Evolutionary conservation across 2,113 vertebrate genomes (phyloP).

Genomic region (Embiotoca jacksoni): DNA sequence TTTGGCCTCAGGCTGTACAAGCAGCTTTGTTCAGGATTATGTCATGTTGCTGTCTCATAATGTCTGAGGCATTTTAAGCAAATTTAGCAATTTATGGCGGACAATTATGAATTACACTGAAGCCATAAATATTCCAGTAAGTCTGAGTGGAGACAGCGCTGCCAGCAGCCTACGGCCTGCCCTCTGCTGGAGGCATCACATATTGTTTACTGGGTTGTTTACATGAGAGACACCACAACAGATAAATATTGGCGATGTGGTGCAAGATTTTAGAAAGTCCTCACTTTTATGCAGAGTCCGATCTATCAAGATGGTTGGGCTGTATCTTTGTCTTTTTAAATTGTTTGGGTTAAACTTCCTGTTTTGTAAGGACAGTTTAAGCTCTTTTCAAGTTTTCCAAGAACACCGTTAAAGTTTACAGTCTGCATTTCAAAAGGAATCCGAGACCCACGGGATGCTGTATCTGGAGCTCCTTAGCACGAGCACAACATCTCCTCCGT

Average conservation of each 20-base stretch:
- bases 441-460: slow-evolving; percentile 19
- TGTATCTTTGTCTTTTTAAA: not conserved
- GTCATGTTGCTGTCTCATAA: slow-evolving; percentile 32
- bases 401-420: not conserved
- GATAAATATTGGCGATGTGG: not conserved
- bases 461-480: slow-evolving; percentile 41
- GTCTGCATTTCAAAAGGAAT: slow-evolving; percentile 14
- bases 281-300: too few relatives aligned
- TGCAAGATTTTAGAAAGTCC: not conserved
- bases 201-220: slow-evolving; percentile 15
- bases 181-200: slow-evolving; percentile 71
- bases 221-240: not conserved
- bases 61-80: slow-evolving; percentile 12
- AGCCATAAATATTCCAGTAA: slow-evolving; percentile 35
- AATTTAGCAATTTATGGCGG: slow-evolving; percentile 35
- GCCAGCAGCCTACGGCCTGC: slow-evolving; percentile 50
- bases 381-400: not conserved
- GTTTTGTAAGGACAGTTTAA: not conserved
- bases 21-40: slow-evolving; percentile 5
- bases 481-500: slow-evolving; percentile 21
- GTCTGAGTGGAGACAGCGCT: not conserved
- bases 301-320: not conserved
- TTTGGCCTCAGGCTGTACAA: slow-evolving; percentile 10
- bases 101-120: slow-evolving; percentile 23
- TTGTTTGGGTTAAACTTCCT: too few relatives aligned